Conservation (phyloP, 2,113 vertebrate genomes). For the Heteronetta atricapilla region DNA sequence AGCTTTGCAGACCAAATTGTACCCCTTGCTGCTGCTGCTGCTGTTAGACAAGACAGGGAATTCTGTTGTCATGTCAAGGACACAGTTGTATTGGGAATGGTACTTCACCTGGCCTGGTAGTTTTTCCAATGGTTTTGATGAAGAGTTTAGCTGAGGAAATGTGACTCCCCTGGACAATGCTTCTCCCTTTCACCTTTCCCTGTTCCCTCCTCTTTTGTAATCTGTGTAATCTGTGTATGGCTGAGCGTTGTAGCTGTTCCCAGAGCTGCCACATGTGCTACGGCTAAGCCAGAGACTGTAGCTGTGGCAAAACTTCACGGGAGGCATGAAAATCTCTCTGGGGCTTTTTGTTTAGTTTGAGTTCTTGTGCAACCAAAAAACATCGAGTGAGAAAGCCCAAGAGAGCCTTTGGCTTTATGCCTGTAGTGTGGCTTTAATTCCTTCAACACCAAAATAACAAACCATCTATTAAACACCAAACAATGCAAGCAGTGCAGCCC, state of each 20-base stretch:
- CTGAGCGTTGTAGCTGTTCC: background rate
- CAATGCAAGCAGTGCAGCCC: constrained; percentile 19
- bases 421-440: constrained; percentile 45
- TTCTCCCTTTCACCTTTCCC: background rate
- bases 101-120: background rate
- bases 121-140: background rate
- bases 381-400: constrained; percentile 42
- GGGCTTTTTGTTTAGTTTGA: constrained; percentile 24
- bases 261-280: background rate
- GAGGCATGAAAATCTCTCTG: background rate
- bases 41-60: background rate
- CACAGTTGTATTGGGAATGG: background rate
- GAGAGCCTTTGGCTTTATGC: constrained; percentile 43
- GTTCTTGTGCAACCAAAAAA: background rate
- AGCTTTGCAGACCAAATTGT: background rate
- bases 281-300: background rate
- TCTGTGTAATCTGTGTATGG: no score
- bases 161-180: background rate
- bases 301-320: background rate
- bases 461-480: constrained; percentile 23
- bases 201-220: background rate
- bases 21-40: background rate
- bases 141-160: background rate
- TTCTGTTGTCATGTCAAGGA: background rate
- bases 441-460: constrained; percentile 41